These are phyloP conservation scores for Napeogenes inachia DNA, from an alignment of 2,888 invertebrate species.

Conservation along the genomic window DNA sequence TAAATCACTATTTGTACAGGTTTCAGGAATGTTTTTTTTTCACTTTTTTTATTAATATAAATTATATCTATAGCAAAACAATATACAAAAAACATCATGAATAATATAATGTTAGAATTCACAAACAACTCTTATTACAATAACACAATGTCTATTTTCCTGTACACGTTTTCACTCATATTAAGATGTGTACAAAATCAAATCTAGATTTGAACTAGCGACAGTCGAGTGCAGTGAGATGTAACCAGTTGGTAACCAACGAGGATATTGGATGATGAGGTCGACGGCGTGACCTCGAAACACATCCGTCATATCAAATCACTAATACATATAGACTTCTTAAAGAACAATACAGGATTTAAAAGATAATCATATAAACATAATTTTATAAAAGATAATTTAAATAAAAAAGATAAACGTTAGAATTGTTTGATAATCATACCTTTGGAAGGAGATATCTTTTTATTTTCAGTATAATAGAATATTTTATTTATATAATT, in stretches of 20 bases:
- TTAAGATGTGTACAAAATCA: slow-evolving; percentile 1
- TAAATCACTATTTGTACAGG: no score
- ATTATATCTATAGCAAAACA: no score
- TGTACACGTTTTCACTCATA: neutral
- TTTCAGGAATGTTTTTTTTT: no score
- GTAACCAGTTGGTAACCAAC: slow-evolving; percentile 23
- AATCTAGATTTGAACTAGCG: slow-evolving; percentile 20
- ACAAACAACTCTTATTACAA: no score
- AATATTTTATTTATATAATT: neutral
- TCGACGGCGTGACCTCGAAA: slow-evolving; percentile 14
- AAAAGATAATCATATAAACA: neutral
- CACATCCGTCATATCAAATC: slow-evolving; percentile 7
- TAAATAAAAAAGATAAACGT: no score
- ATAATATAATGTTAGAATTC: no score
- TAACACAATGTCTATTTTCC: no score
- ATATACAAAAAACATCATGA: no score
- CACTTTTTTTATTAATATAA: no score
- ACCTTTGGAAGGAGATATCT: no score
- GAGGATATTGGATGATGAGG: slow-evolving; percentile 23
- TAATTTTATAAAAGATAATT: no score
- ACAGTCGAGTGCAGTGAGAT: slow-evolving; percentile 21
- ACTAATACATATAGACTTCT: neutral
- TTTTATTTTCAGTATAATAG: neutral
- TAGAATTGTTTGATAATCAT: no score
- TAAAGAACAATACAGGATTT: neutral